A percentile compares a stretch with the other conserved stretches of the same genome.
These are phyloP conservation scores for Calameuta filiformis DNA, from an alignment of 2,888 invertebrate species.

Conservation along the genomic window DNA sequence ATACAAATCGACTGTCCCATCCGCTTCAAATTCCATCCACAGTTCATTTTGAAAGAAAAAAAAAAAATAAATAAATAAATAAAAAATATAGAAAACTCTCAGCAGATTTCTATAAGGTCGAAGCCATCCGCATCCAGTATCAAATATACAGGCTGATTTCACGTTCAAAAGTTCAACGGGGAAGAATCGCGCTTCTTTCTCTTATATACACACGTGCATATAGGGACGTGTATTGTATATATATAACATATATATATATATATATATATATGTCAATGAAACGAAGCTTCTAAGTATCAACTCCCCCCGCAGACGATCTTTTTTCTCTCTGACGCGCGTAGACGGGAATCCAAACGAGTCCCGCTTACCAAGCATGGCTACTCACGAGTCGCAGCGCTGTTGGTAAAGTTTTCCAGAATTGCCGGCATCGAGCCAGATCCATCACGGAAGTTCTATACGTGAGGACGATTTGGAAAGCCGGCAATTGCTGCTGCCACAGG, in stretches of 20 bases:
- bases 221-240: background rate
- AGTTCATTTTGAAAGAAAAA: background rate
- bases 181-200: background rate
- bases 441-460: background rate
- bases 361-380: background rate
- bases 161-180: background rate
- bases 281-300: background rate
- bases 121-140: background rate
- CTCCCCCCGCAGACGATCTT: background rate
- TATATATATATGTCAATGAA: background rate
- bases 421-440: background rate
- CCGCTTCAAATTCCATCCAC: background rate
- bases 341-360: background rate
- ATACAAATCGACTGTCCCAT: constrained; percentile 1
- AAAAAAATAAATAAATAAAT: background rate
- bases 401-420: background rate
- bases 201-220: background rate
- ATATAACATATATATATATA: background rate
- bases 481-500: background rate
- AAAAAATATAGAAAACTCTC: background rate
- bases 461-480: background rate
- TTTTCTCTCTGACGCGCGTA: background rate
- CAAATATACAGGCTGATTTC: background rate
- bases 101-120: background rate
- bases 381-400: background rate